Evolutionary conservation across 2,888 invertebrate genomes (phyloP).

Genomic region (Myopa tessellatipennis): DNA sequence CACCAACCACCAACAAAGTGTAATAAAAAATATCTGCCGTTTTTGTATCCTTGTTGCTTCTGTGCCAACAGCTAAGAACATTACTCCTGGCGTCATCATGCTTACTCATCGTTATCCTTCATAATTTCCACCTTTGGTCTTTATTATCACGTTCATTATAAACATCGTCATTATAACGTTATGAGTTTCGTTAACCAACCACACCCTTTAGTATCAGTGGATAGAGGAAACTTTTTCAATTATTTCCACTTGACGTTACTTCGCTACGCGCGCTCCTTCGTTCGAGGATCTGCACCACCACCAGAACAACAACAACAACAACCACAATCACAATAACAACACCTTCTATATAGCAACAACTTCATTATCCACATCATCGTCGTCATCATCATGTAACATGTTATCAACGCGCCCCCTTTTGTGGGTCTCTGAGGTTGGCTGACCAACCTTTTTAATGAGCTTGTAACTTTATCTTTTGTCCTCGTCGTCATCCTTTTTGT

Average conservation of each 20-base stretch:
- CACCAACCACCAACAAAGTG: too few relatives aligned
- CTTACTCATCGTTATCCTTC: too few relatives aligned
- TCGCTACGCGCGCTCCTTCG: slow-evolving; percentile 3
- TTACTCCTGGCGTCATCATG: too few relatives aligned
- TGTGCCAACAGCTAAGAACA: too few relatives aligned
- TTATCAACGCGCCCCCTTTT: neutral
- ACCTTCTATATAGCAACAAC: neutral
- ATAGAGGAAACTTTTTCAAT: slow-evolving; percentile 38
- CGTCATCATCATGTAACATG: neutral
- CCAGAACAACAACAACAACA: slow-evolving; percentile 21
- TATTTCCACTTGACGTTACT: slow-evolving; percentile 28
- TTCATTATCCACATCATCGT: neutral
- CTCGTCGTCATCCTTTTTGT: neutral
- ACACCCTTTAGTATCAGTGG: neutral
- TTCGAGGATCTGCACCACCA: slow-evolving; percentile 7
- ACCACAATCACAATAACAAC: slow-evolving; percentile 11
- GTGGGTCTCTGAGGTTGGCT: neutral
- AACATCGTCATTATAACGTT: too few relatives aligned
- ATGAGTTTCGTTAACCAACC: too few relatives aligned
- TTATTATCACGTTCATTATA: too few relatives aligned
- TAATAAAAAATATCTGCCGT: too few relatives aligned
- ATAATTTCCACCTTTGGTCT: too few relatives aligned
- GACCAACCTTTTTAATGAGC: slow-evolving; percentile 4
- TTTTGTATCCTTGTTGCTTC: too few relatives aligned
- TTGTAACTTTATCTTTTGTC: neutral